These are phyloP conservation scores for Eledona agricola DNA, from an alignment of 2,888 invertebrate genomes.

Conservation along the genomic window DNA sequence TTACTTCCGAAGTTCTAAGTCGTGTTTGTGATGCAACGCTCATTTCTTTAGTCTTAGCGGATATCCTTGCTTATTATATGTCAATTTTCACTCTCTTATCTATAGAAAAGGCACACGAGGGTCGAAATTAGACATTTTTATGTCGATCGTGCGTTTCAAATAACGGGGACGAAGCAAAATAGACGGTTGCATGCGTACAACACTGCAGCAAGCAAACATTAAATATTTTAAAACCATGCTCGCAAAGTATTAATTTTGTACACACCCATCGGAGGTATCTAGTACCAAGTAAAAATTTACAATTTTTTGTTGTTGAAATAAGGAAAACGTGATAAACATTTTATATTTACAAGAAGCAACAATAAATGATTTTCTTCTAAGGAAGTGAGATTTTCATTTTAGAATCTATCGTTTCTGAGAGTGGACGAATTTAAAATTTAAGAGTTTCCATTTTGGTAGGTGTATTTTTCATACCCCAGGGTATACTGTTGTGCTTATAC, in stretches of 20 bases:
- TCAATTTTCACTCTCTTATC: conserved; percentile 44
- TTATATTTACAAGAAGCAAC: too few relatives aligned
- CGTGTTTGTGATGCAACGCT: conserved; percentile 22
- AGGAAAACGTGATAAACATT: too few relatives aligned
- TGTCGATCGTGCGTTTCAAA: conserved; percentile 18
- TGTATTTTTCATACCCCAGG: conserved; percentile 37
- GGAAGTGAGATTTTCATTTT: too few relatives aligned
- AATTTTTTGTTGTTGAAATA: too few relatives aligned
- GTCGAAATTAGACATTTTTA: conserved; percentile 7
- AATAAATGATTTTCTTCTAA: too few relatives aligned
- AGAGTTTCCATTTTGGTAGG: too few relatives aligned
- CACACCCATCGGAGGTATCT: too few relatives aligned
- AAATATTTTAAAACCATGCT: conserved; percentile 8
- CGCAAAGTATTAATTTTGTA: conserved; percentile 44
- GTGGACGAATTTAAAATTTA: too few relatives aligned
- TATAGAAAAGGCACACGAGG: conserved; percentile 32
- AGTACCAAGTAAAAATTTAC: too few relatives aligned
- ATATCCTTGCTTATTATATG: conserved; percentile 42
- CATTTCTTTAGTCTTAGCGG: conserved; percentile 41
- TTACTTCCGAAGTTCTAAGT: conserved; percentile 16
- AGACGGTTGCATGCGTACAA: conserved; percentile 19
- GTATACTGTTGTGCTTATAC: conserved; percentile 43
- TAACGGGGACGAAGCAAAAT: conserved; percentile 24
- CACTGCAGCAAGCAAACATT: conserved; percentile 3
- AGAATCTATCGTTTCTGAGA: too few relatives aligned